Base-by-base conservation (phyloP, 2,888 invertebrate genomes). In the Gisinianus flammeolus region DNA sequence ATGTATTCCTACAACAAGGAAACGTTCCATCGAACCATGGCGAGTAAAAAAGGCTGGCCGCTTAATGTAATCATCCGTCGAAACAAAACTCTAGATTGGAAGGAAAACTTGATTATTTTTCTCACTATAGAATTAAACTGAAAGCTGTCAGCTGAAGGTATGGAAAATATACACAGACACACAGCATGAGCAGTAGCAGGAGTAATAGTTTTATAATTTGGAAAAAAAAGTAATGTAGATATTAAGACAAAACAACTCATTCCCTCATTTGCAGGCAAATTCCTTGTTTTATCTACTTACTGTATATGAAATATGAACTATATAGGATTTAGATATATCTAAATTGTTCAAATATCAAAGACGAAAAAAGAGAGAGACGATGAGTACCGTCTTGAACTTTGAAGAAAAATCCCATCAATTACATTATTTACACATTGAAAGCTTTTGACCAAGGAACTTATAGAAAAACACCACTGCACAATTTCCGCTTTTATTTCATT, bases 41-140 rank as follows among this genome's bases (percentile, higher is more conserved):
- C 22, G 67, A 67, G 33, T 67, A 67, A 67, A 67, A 67, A 35
- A 67, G 67, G 67, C 33, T 67, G 67, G 67, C 16, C 35, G n/a
- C 67, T 66, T 28, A 66, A 33, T 67, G 67, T 35, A 67, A 31
- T 31, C 35, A 67, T 67, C 62, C 33, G 67, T 35, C 33, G 67
- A 67, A 67, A 35, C 67, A 31, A 35, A 67, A 19, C 64, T 64
- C 64, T 6, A 66, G 10, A 66, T 28, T 16, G 28, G 12, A 28
- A 30, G 28, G 8, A 26, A 66, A 66, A 30, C 67, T 33, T 67
- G 33, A 16, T 67, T 24, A 67, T 33, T 67, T 67, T 67, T 67
- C 67, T 33, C 67, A 67, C 67, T 67, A 67, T 16, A 33, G 10
- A 67, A 19, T 67, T 67, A 24, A 31, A 31, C 67, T 58, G 58